Evolutionary conservation across 1,140 invertebrate species (phyloP).

Genomic region (Cydia pomonella): DNA sequence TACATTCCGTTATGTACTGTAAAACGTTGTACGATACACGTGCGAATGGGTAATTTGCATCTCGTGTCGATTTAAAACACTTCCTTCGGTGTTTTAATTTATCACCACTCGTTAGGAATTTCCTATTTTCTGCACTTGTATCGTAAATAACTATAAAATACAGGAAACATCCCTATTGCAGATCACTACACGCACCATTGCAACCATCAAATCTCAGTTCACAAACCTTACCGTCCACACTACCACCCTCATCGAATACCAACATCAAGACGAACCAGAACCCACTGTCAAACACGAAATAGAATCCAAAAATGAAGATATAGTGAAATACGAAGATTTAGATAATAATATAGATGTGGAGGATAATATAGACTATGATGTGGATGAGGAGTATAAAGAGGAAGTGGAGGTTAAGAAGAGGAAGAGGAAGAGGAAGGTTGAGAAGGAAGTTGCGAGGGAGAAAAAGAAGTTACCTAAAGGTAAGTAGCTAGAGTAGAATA

Average conservation of each 20-base stretch:
- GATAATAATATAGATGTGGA: not conserved
- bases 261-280: not conserved
- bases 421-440: not conserved
- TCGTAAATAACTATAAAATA: too few relatives aligned
- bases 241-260: not conserved
- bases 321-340: not conserved
- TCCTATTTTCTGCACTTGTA: too few relatives aligned
- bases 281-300: not conserved
- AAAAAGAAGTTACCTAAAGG: conserved; percentile 18
- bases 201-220: not conserved
- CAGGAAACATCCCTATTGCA: too few relatives aligned
- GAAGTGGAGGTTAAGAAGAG: conserved; percentile 3
- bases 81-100: too few relatives aligned
- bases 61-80: too few relatives aligned
- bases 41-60: too few relatives aligned
- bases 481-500: too few relatives aligned
- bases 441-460: not conserved
- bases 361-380: not conserved
- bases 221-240: not conserved
- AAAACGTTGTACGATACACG: too few relatives aligned
- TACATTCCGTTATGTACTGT: too few relatives aligned
- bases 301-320: not conserved
- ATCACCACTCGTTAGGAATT: too few relatives aligned
- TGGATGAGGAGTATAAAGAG: not conserved
- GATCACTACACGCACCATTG: not conserved